These are phyloP conservation scores for Phyto melanocephala DNA, from an alignment of 2,888 invertebrate species.

Conservation along the genomic window DNA sequence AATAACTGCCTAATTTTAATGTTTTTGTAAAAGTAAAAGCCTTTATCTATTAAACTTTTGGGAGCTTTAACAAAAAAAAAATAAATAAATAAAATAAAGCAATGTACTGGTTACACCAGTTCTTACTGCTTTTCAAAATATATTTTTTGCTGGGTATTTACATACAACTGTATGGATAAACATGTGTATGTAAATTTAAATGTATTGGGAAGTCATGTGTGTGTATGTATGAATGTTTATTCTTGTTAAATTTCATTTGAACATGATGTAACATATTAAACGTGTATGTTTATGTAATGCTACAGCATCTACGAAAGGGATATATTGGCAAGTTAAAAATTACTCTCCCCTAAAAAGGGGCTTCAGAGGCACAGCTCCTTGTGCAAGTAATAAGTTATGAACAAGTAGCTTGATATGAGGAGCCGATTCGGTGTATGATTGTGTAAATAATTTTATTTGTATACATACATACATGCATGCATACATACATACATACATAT, in stretches of 20 bases:
- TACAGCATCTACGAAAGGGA: background rate
- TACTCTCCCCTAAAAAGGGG: background rate
- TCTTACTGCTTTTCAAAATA: no score
- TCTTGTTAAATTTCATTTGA: constrained; percentile 53
- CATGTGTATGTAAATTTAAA: background rate
- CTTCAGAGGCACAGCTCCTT: constrained; percentile 7
- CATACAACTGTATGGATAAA: background rate
- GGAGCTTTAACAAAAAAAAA: no score
- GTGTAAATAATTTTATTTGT: background rate
- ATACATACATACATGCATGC: background rate
- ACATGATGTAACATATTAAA: constrained; percentile 54
- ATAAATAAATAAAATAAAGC: no score
- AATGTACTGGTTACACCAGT: no score
- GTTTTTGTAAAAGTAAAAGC: no score
- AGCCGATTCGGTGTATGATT: constrained; percentile 6
- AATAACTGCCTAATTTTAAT: no score
- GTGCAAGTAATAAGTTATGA: constrained; percentile 17
- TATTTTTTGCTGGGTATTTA: no score
- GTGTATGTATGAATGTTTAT: background rate
- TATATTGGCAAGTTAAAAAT: background rate
- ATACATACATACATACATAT: no score
- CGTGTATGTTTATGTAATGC: background rate
- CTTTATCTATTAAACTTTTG: no score
- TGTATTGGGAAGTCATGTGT: no score
- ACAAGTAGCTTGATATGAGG: background rate